Base-by-base conservation (phyloP, 2,113 vertebrate species). In the Sialia sialis region DNA sequence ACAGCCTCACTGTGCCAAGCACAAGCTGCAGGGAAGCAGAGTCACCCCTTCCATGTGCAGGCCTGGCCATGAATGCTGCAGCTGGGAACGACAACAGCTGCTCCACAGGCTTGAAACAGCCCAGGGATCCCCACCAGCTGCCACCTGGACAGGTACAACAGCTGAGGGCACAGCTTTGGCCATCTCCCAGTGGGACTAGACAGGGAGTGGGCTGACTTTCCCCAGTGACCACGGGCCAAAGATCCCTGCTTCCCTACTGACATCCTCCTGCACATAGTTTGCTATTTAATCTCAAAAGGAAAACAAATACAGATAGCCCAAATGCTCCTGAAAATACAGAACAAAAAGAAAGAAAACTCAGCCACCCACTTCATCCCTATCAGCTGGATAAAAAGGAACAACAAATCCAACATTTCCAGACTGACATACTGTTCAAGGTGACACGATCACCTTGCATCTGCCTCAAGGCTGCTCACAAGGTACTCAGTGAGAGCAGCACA, bases 371-470 rank as follows among this genome's bases (percentile, higher is more conserved):
- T 29, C 14, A 22, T 16, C 16, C 17, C 59, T 56, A 23, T 38
- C 82, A 76, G 69, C 5, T 82, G 55, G 27, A 75, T 29, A 49
- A 73, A 0, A 18, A 60, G 10, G 19, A 18, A 17, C 23, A 63
- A 60, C 5, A 80, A 86, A 66, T 32, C 9, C 22, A 48, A 52
- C 1, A 1, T 41, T 60, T 72, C 43, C 72, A 92, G 72, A 34
- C 5, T 32, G 27, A 51, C 18, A 11, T 4, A 22, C 16, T 1
- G 16, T 8, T 80, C 18, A n/a, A 15, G 41, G 59, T n/a, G 55
- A 69, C 0, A 2, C 32, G 10, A 56, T 13, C 4, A 3, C n/a
- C 30, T 15, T 8, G 30, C 39, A 25, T 21, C 6, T 76, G 16
- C 49, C 36, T 15, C 51, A 34, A 89, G 64, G 72, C 49, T 30